phyloP scores from a whole-genome alignment of 2,888 invertebrate genomes.

The Argyra leucocephala region DNA sequence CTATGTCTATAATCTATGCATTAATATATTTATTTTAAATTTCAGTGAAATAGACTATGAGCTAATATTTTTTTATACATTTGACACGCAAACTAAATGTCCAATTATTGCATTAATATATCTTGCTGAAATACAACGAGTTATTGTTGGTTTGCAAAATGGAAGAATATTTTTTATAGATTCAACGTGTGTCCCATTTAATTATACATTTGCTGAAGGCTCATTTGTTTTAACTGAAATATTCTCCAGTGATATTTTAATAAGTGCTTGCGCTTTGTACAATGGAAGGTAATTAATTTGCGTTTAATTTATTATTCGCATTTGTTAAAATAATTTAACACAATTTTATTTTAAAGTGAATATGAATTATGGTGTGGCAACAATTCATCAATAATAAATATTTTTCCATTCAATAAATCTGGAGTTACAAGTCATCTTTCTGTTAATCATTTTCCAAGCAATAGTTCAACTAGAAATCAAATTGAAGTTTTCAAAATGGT shows the following conservation, averaged over 20 bases:
- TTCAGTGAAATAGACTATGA: slow-evolving; percentile 48
- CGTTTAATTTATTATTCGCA: too few species aligned
- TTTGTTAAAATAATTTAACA: not conserved
- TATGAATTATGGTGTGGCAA: slow-evolving; percentile 87
- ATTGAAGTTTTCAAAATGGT: slow-evolving; percentile 63
- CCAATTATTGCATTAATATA: slow-evolving; percentile 60
- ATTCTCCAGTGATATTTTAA: slow-evolving; percentile 58
- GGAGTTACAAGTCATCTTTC: slow-evolving; percentile 66
- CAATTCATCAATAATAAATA: slow-evolving; percentile 64
- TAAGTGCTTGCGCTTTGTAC: slow-evolving; percentile 55
- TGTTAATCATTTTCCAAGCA: slow-evolving; percentile 50
- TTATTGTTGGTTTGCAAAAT: slow-evolving; percentile 72
- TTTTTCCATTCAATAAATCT: slow-evolving; percentile 62
- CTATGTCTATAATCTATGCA: slow-evolving; percentile 13
- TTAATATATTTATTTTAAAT: slow-evolving; percentile 18
- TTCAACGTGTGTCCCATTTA: slow-evolving; percentile 50
- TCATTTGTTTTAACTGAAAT: slow-evolving; percentile 70
- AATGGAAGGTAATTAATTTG: slow-evolving; percentile 23
- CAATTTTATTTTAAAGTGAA: slow-evolving; percentile 36
- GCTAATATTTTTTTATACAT: slow-evolving; percentile 53
- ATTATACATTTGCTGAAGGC: slow-evolving; percentile 58
- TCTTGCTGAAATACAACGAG: slow-evolving; percentile 56
- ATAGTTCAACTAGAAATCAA: slow-evolving; percentile 36
- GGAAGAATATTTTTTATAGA: slow-evolving; percentile 68
- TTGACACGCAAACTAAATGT: slow-evolving; percentile 58